Evolutionary conservation across 2,797 vertebrate genomes (phyloP).

Genomic region (Numenius phaeopus): DNA sequence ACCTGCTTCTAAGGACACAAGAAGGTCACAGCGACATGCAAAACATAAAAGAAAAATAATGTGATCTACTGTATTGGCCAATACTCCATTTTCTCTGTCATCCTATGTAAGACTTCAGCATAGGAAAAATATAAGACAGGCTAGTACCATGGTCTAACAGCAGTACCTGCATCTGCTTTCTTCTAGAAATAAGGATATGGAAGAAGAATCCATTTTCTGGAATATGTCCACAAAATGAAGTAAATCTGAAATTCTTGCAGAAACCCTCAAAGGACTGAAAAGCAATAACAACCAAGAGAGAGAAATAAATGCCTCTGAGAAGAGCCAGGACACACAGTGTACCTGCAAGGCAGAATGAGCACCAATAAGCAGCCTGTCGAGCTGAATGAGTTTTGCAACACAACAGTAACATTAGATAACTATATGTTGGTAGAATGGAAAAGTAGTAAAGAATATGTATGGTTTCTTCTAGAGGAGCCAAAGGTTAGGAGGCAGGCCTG

Average conservation of each 20-base stretch:
- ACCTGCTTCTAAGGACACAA: neutral
- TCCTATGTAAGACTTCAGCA: neutral
- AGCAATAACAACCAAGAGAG: neutral
- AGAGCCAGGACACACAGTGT: fast-evolving
- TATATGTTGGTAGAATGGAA: neutral
- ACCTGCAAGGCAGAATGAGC: neutral
- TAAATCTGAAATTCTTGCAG: neutral
- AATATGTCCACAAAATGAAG: neutral
- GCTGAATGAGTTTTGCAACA: neutral
- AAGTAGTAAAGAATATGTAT: neutral
- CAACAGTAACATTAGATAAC: neutral
- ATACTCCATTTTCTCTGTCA: neutral
- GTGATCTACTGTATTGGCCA: neutral
- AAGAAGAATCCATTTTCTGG: neutral
- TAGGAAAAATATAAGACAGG: neutral
- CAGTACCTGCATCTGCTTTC: neutral
- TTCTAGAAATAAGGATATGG: neutral
- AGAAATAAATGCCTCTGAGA: fast-evolving
- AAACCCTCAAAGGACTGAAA: neutral
- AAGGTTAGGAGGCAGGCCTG: neutral
- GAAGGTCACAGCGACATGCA: neutral
- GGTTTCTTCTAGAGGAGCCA: neutral
- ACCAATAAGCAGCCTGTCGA: neutral
- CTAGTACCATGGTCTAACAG: neutral
- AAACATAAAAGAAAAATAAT: neutral